Evolutionary conservation across 2,888 invertebrate species (phyloP), one percentile per base, ranked within the genome.

Genomic region (Hartigia nigra): DNA sequence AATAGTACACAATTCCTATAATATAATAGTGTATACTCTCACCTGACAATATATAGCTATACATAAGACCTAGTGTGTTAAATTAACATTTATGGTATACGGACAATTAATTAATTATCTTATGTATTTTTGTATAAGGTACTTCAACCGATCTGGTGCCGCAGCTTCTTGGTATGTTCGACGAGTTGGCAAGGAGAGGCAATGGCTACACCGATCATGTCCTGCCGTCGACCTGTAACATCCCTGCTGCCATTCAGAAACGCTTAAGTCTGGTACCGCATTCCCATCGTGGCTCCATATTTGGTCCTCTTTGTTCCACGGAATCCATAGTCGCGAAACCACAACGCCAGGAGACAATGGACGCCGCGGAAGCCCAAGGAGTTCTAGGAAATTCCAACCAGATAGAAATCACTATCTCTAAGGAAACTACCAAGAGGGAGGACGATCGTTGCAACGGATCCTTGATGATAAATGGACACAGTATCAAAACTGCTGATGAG

Each of bases 81-180:
- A 2, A 55, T 55, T 9, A 23, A 23, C 2, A 2, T 55, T 23
- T 23, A 55, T 0, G 23, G 9, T 55, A 55, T 23, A 55, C 55
- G 9, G 23, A 55, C 2, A 9, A 23, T 23, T 55, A 2, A 9
- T 23, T 1, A 23, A 55, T 55, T 55, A 1, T 23, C 9, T 23
- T 2, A 14, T 55, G 9, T 1, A 55, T 55, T 55, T 23, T 55
- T 55, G 86, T 94, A 94, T 74, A 95, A 97, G 97, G 97, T 92
- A 95, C 96, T 89, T 96, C 96, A 86, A 95, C 96, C 87, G 97
- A 98, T 91, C 93, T 98, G 91, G 95, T 96, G 91, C 97, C 97
- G 81, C 96, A 96, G 85, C 94, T 97, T 82, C 94, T 98, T 92
- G 96, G 96, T 83, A 96, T 97, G 92, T 97, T 97, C 92, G 97